Evolutionary conservation across 2,888 invertebrate species (phyloP), one percentile per base, ranked within the genome.

Genomic region (Macrophya annulata): DNA sequence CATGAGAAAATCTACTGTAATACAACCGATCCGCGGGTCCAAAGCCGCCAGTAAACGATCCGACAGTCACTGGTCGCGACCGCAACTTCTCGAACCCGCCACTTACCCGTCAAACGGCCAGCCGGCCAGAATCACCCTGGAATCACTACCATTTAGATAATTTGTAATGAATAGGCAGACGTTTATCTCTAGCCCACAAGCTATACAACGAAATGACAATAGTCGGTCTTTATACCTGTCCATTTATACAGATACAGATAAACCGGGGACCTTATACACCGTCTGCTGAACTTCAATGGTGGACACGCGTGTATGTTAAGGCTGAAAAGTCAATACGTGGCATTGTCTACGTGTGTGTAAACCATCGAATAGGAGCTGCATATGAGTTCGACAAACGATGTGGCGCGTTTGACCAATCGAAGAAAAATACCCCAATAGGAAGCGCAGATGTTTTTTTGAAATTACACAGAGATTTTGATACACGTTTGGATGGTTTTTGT

Each of bases 121-220:
- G 92, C 92, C 92, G 91, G 91, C 91, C 90, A 90, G 90, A 83
- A 83, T 83, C 83, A 71, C 48, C 68, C 92, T 93, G 91, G 94
- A 94, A 95, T 95, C 94, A 95, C 94, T 94, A 94, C 94, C 94
- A 95, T 95, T 94, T 94, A 92, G 94, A 94, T 94, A 95, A 95
- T 95, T 95, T 94, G 94, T 94, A 94, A 95, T 95, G 94, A 94
- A 95, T 94, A 95, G 94, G 94, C 94, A 93, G 91, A 88, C 90
- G 79, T 85, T 81, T 86, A 85, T 85, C 84, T 85, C 84, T 43
- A 31, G 74, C 85, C 79, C 76, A 81, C 65, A 65, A 65, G 72
- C 68, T 21, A 83, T 83, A 68, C 83, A 83, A 68, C 83, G 68
- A 68, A 83, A 83, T 83, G 83, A 83, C 83, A 83, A 83, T 71